Conservation (phyloP, 2,113 vertebrate species). For the Gopherus flavomarginatus region DNA sequence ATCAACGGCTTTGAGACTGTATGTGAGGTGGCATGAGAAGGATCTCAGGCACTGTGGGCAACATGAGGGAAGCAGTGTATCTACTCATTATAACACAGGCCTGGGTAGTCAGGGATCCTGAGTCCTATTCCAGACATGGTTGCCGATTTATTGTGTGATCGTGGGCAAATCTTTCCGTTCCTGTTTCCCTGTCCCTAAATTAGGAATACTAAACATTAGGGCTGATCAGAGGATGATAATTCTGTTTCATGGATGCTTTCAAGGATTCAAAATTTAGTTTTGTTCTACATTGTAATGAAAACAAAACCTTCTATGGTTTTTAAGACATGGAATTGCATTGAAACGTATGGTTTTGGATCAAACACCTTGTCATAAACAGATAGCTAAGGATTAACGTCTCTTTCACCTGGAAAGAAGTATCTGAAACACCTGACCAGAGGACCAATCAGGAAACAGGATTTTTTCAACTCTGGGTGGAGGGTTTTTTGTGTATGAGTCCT, state of each 20-base stretch:
- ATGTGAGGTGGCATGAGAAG: background rate
- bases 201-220: background rate
- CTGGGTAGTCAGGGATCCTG: accelerated
- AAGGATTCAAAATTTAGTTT: background rate
- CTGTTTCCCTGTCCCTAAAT: background rate
- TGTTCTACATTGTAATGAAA: background rate
- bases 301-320: background rate
- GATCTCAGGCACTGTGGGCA: background rate
- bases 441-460: too few species aligned
- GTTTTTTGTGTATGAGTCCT: too few species aligned
- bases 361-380: too few species aligned
- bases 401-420: too few species aligned
- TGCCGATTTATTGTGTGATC: background rate
- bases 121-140: background rate
- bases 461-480: too few species aligned
- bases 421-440: too few species aligned
- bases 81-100: background rate
- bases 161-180: background rate
- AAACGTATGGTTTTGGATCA: background rate
- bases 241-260: background rate
- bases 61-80: background rate
- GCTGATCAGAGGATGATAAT: background rate
- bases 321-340: background rate
- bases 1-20: slow-evolving; percentile 58
- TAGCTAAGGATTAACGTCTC: too few species aligned